Evolutionary conservation across 2,797 vertebrate species (phyloP).

Genomic region (Phoebastria nigripes): DNA sequence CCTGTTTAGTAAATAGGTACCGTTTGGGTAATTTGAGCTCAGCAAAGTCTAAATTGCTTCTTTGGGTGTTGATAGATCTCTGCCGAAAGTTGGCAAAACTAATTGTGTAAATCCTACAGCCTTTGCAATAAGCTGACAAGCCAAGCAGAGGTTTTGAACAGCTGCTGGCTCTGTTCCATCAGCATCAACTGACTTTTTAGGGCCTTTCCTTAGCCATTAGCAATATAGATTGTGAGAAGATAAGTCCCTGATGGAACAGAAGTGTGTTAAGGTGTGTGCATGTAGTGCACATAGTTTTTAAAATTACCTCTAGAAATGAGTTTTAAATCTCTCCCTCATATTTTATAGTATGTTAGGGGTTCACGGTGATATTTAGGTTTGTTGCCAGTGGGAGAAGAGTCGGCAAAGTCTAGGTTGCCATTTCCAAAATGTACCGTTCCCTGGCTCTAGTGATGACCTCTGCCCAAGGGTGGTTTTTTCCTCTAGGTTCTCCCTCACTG

Average conservation of each 20-base stretch:
- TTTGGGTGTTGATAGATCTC: not conserved
- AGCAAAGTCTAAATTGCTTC: not conserved
- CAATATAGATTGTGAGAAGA: not conserved
- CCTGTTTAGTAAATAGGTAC: not conserved
- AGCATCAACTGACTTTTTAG: not conserved
- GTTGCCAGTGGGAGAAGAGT: not conserved
- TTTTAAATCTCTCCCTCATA: not conserved
- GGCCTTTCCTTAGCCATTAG: not conserved
- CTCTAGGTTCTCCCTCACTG: not conserved
- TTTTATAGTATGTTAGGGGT: not conserved
- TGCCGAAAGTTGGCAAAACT: not conserved
- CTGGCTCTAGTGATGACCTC: not conserved
- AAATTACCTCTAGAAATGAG: not conserved
- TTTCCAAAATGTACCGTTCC: not conserved
- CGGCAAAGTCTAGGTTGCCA: not conserved
- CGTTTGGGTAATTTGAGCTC: not conserved
- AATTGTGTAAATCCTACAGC: not conserved
- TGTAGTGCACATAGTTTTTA: fast-evolving
- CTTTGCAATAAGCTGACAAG: not conserved
- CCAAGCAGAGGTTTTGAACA: not conserved
- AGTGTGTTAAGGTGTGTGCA: not conserved
- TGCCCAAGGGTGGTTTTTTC: not conserved
- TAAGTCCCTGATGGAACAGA: not conserved
- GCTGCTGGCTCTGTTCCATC: not conserved
- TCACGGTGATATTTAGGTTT: not conserved